Evolutionary conservation across 2,888 invertebrate species (phyloP).

Genomic region (Ischnus inquisitorius): DNA sequence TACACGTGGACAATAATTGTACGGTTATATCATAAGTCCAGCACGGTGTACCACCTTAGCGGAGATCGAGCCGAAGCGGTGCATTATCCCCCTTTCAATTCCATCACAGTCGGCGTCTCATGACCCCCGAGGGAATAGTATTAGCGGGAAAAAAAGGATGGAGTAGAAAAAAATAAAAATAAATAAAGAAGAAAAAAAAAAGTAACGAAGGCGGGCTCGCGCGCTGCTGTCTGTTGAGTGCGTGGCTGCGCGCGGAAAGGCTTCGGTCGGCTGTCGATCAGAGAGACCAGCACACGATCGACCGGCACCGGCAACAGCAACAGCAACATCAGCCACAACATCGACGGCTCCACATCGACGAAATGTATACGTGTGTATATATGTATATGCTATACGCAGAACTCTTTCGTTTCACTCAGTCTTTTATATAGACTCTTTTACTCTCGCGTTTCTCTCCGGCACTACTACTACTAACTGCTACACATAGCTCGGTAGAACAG

Average conservation of each 20-base stretch:
- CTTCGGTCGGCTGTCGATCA: slow-evolving; percentile 58
- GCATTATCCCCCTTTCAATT: slow-evolving; percentile 69
- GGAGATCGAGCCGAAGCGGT: slow-evolving; percentile 46
- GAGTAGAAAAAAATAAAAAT: slow-evolving; percentile 4
- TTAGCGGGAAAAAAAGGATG: slow-evolving; percentile 51
- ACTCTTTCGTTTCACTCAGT: slow-evolving; percentile 31
- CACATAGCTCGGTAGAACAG: slow-evolving; percentile 37
- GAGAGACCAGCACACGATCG: slow-evolving; percentile 30
- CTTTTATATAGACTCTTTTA: slow-evolving; percentile 26
- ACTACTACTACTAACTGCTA: background rate
- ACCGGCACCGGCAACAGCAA: slow-evolving; percentile 13
- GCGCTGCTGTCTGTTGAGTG: slow-evolving; percentile 55
- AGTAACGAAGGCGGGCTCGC: slow-evolving; percentile 42
- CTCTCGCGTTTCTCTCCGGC: slow-evolving; percentile 29
- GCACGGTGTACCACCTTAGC: slow-evolving; percentile 21
- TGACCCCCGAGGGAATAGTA: slow-evolving; percentile 69
- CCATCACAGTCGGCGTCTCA: slow-evolving; percentile 67
- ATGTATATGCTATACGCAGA: slow-evolving; percentile 18
- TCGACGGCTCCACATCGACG: slow-evolving; percentile 40
- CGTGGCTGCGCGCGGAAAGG: slow-evolving; percentile 56
- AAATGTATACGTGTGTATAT: background rate
- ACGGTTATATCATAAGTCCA: slow-evolving; percentile 51
- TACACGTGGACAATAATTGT: slow-evolving; percentile 66
- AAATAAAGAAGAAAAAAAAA: slow-evolving; percentile 13
- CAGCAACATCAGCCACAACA: slow-evolving; percentile 3